Evolutionary conservation across 2,888 invertebrate genomes (phyloP).

Genomic region (Yponomeuta sedellus): DNA sequence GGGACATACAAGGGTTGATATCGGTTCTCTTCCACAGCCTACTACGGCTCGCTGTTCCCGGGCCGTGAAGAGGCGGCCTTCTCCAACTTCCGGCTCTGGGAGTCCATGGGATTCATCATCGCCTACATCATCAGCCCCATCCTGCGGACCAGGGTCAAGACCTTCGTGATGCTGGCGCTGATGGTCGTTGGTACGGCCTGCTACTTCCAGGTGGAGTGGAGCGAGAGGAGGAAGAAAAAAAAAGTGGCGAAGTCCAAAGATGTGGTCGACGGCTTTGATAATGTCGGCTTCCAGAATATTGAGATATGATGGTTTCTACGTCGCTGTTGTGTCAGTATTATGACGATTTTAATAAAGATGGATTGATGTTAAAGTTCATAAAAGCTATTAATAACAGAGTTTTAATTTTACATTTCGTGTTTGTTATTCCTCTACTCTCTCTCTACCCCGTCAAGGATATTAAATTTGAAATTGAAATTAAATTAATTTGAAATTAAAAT

Average conservation of each 20-base stretch:
- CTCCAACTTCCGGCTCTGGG: constrained; percentile 83
- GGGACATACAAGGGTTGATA: too few species aligned
- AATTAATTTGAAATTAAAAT: too few species aligned
- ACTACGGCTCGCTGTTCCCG: constrained; percentile 80
- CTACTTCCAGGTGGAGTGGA: constrained; percentile 65
- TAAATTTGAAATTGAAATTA: too few species aligned
- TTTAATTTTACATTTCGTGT: too few species aligned
- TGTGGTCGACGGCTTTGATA: constrained; percentile 48
- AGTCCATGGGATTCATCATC: constrained; percentile 79
- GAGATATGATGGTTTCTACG: constrained; percentile 27
- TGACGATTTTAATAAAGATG: neutral
- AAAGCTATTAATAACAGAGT: neutral
- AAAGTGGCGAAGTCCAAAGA: constrained; percentile 32
- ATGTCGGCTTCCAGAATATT: constrained; percentile 49
- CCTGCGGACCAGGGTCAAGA: constrained; percentile 69
- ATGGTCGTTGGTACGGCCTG: constrained; percentile 70
- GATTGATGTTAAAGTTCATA: neutral
- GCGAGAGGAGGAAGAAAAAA: constrained; percentile 36
- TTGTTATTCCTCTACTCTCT: too few species aligned
- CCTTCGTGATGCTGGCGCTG: constrained; percentile 66
- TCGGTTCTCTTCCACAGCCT: constrained; percentile 55
- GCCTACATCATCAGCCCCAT: constrained; percentile 77
- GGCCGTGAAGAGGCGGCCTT: constrained; percentile 80
- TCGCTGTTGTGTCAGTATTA: neutral
- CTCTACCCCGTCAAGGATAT: too few species aligned